These are phyloP conservation scores for Pachymerium ferrugineum DNA, from an alignment of 2,888 invertebrate species.

Conservation along the genomic window DNA sequence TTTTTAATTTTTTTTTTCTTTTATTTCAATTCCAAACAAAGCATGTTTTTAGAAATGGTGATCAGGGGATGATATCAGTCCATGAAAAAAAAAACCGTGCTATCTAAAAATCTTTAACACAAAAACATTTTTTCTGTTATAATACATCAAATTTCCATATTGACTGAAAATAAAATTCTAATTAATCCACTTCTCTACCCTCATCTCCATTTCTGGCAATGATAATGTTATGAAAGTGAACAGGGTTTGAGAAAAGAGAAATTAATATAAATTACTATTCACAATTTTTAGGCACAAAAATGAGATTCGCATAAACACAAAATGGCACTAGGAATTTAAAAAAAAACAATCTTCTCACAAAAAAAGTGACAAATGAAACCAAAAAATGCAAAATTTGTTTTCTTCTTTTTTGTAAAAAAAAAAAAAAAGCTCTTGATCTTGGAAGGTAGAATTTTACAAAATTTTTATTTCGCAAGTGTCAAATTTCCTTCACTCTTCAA, in stretches of 20 bases:
- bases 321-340: neutral
- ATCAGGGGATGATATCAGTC: too few relatives aligned
- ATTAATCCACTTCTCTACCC: neutral
- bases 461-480: neutral
- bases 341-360: neutral
- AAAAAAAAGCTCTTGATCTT: too few relatives aligned
- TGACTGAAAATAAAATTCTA: neutral
- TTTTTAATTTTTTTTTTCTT: too few relatives aligned
- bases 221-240: neutral
- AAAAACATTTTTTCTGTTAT: too few relatives aligned
- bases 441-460: neutral
- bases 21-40: too few relatives aligned
- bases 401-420: too few relatives aligned
- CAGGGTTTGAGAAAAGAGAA: neutral
- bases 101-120: too few relatives aligned
- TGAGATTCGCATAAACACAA: neutral
- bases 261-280: slow-evolving; percentile 12
- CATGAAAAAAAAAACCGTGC: too few relatives aligned
- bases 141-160: neutral
- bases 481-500: neutral
- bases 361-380: neutral
- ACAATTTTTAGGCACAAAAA: neutral
- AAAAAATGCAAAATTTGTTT: neutral
- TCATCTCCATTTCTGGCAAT: too few relatives aligned
- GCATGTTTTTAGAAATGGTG: too few relatives aligned